Evolutionary conservation across 2,113 vertebrate species (phyloP), one percentile per base, ranked within the genome.

Genomic region (Tor tambroides): DNA sequence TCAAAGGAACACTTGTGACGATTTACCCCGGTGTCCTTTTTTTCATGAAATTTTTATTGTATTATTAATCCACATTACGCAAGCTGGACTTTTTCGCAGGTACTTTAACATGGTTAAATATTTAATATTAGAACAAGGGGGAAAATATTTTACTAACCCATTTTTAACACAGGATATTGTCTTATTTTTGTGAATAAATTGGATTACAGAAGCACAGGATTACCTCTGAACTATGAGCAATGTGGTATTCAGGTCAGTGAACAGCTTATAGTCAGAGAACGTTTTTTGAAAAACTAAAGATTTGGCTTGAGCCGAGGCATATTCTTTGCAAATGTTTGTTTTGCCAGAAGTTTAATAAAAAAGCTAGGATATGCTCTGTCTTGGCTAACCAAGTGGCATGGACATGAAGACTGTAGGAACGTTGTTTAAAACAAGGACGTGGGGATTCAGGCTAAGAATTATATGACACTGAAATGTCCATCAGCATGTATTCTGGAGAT

Each of bases 221-320:
- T 67, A 49, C 17, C 63, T 32, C 63, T 35, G 63, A 51, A 51
- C 26, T 49, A 35, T 0, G 43, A 83, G 43, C 43, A 12, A 30
- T 32, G 32, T n/a, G 41, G 10, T 83, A 32, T 71, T 83, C 43
- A 81, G 80, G 38, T 81, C 80, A 46, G n/a, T 30, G 59, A 81
- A 9, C 35, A 71, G 80, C 63, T 67, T 82, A 49, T 32, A 30
- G n/a, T 46, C 17, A 23, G 1, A 43, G 38, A 61, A 4, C 6
- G 5, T 41, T 79, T 30, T 28, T 32, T 35, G 28, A 30, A 59
- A 59, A 80, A n/a, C 23, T 46, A 1, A 32, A 79, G 49, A 59
- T 56, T 79, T 56, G 30, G 11, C 11, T 6, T 56, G 21, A n/a
- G 51, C 51, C 59, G 28, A 38, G n/a, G 14, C 54, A 28, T 21